Percentiles rank a stretch among this genome's conserved stretches.
Conservation (phyloP, 2,113 vertebrate species). For the Bagarius yarrelli region DNA sequence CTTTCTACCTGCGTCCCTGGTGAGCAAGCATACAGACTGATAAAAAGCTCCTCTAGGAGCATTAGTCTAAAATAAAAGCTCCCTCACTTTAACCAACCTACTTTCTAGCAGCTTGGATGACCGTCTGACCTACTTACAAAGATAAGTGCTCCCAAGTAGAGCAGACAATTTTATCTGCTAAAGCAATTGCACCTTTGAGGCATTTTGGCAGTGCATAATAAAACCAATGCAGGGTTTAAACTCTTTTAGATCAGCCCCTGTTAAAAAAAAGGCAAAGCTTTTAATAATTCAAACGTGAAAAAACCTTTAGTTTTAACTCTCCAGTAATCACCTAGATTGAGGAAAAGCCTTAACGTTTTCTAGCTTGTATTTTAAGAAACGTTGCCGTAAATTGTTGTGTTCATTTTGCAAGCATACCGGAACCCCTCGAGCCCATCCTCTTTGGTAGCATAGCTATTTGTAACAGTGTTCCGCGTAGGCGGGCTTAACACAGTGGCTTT, state of each 20-base stretch:
- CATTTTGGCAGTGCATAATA: not conserved
- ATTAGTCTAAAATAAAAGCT: conserved; percentile 64
- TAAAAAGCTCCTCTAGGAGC: conserved; percentile 61
- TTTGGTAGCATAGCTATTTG: conserved; percentile 64
- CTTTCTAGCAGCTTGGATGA: conserved; percentile 58
- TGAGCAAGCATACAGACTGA: conserved; percentile 48
- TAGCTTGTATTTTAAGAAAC: not conserved
- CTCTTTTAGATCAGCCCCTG: not conserved
- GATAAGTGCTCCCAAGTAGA: conserved; percentile 56
- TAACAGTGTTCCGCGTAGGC: conserved; percentile 60
- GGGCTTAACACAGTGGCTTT: conserved; percentile 68
- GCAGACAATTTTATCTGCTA: conserved; percentile 36
- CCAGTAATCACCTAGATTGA: not conserved
- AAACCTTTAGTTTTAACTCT: not conserved
- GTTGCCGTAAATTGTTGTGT: not conserved
- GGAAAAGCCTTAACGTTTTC: not conserved
- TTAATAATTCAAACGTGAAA: not conserved
- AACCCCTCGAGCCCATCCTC: conserved; percentile 66
- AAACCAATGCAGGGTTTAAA: conserved; percentile 8
- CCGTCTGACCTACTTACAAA: conserved; percentile 70
- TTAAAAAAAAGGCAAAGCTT: too few relatives aligned
- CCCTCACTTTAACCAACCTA: conserved; percentile 59
- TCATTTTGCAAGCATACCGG: conserved; percentile 23
- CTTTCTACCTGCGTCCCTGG: conserved; percentile 22
- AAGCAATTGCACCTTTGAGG: conserved; percentile 6